Base-by-base conservation (phyloP, 2,797 vertebrate species). In the Brotula barbata region DNA sequence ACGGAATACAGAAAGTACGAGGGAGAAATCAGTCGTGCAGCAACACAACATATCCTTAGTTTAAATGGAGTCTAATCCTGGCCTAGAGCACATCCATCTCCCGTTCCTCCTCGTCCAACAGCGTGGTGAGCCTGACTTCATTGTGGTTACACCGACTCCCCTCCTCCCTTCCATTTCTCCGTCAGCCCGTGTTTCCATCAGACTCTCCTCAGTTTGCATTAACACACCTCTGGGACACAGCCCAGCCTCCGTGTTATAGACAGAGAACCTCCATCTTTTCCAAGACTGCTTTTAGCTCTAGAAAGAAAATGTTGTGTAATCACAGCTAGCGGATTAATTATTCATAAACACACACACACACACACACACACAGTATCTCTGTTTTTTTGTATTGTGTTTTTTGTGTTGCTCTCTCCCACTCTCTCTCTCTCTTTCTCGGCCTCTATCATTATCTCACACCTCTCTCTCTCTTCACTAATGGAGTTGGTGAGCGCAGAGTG, bases 281-380 rank as follows among this genome's bases (percentile, higher is more conserved):
- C 74, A 61, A 71, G 67, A 53, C 63, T 78, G 78, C 75, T 84
- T 85, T 86, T 57, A 84, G 64, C 73, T 78, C 73, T 44, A 19
- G 71, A 81, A 75, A 86, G 75, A 86, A 81, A 85, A 81, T 85
- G 84, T 85, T 89, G 81, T 85, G 80, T 82, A 83, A 84, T 89
- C 80, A 83, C 64, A 81, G 83, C 75, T 61, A 41, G 44, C 43
- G 57, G 37, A 80, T 84, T 84, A 70, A 87, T 85, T 85, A 90
- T 89, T 87, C 65, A 85, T 87, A 39, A 71, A 71, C 23, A 46
- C 44, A 49, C 34, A 59, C 36, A 33, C 40, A 43, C 36, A 46
- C 47, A n/a, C 7, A 58, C 22, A 46, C 58, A 50, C 53, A 43
- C 13, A 62, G 41, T 13, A 34, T 64, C 56, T 3, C 11, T 37